Base-by-base conservation (phyloP, 2,888 invertebrate genomes). In the Stomorhina lunata region DNA sequence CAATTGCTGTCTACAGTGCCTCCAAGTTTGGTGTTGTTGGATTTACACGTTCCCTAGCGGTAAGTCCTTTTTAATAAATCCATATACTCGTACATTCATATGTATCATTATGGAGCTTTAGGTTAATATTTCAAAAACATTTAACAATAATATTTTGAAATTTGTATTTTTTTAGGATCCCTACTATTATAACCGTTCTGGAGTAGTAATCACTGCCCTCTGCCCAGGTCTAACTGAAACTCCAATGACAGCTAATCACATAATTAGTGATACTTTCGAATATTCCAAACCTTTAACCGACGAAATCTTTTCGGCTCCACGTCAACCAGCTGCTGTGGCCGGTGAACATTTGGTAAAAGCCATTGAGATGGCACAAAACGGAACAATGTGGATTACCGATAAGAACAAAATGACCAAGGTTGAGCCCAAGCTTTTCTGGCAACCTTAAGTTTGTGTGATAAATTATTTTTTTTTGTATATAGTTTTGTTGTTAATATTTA, bases 11-110 rank as follows among this genome's bases (percentile, higher is more conserved):
- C 1, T 90, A 90, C 82, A 84, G 85, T 29, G 90, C 88, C 2
- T 85, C 88, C 17, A 90, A 90, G 73, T 86, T 86, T 34, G 90
- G 90, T 25, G 89, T 90, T n/a, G 84, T 90, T 32, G 89, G 89
- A 65, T 90, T 90, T 83, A 88, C 87, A 20, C 86, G 87, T 17
- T 86, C 86, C 15, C 68, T 90, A 57, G 84, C 87, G 29, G 89
- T 86, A 84, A 84, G 85, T 84, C n/a, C 17, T 27, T 2, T 34
- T 48, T 3, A 22, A 3, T n/a, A 27, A 9, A 34, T 1, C 4
- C 17, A 59, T 40, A 53, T 43, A 22, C 43, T 45, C 9, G 5
- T 7, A n/a, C n/a, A n/a, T n/a, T n/a, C n/a, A n/a, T n/a, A n/a
- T n/a, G n/a, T n/a, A n/a, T n/a, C n/a, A n/a, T n/a, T n/a, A n/a